Evolutionary conservation across 2,797 vertebrate species (phyloP).

Genomic region (Micrastur ruficollis): DNA sequence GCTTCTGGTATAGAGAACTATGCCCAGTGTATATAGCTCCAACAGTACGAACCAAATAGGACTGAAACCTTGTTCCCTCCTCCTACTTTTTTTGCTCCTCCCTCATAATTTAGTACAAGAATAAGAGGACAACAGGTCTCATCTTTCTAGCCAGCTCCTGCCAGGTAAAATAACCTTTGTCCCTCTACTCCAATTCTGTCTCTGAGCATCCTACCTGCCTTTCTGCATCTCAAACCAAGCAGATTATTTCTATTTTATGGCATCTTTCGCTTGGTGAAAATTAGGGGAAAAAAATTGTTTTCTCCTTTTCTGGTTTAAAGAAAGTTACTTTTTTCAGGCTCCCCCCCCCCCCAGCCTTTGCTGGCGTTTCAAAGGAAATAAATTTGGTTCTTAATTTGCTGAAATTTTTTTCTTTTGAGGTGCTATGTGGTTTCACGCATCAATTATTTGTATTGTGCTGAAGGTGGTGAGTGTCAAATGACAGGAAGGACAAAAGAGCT

Average conservation of each 20-base stretch:
- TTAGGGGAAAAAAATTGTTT: neutral
- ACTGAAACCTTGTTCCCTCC: neutral
- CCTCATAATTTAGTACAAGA: neutral
- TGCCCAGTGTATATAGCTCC: neutral
- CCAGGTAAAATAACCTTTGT: neutral
- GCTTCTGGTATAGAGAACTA: neutral
- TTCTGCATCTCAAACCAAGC: neutral
- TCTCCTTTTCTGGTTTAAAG: neutral
- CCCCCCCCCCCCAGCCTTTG: neutral
- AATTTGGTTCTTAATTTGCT: neutral
- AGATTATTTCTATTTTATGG: neutral
- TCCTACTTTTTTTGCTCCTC: neutral
- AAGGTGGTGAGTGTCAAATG: neutral
- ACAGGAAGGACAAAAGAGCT: neutral
- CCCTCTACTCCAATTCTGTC: neutral
- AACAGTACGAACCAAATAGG: neutral
- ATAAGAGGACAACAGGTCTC: neutral
- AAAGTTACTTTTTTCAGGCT: neutral
- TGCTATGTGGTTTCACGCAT: neutral
- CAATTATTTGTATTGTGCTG: constrained; percentile 25
- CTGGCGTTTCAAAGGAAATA: neutral
- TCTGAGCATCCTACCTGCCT: neutral
- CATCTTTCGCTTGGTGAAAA: neutral
- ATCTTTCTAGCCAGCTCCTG: neutral
- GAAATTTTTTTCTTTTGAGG: neutral